phyloP scores from a whole-genome alignment of 2,113 vertebrate species.

The Phyllostomus hastatus region DNA sequence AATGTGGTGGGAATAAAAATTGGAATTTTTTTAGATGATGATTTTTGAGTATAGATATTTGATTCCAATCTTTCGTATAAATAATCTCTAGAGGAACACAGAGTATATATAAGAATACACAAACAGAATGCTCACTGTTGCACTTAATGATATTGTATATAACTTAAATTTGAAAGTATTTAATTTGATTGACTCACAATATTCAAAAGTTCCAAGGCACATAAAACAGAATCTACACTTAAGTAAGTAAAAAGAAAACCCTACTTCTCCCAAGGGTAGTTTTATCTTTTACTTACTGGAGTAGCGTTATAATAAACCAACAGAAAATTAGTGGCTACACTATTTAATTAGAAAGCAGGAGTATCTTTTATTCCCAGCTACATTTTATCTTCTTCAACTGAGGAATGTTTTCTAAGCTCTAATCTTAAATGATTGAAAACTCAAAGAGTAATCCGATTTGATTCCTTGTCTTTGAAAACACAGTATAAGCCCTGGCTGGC shows the following conservation, averaged over 20 bases:
- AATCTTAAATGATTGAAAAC: neutral
- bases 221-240: neutral
- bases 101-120: neutral
- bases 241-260: neutral
- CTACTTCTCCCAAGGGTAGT: neutral
- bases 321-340: neutral
- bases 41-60: neutral
- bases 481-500: neutral
- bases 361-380: neutral
- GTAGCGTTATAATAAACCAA: neutral
- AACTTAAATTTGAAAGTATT: slow-evolving; percentile 2
- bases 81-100: neutral
- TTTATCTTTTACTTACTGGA: neutral
- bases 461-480: neutral
- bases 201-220: neutral
- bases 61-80: neutral
- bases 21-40: neutral
- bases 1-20: neutral
- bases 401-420: neutral
- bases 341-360: neutral
- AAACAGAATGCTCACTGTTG: neutral
- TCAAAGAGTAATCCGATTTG: neutral
- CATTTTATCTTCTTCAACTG: neutral
- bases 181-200: neutral
- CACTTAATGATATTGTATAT: neutral